phyloP scores from a whole-genome alignment of 2,797 vertebrate species.

The Chaetophractus vellerosus region DNA sequence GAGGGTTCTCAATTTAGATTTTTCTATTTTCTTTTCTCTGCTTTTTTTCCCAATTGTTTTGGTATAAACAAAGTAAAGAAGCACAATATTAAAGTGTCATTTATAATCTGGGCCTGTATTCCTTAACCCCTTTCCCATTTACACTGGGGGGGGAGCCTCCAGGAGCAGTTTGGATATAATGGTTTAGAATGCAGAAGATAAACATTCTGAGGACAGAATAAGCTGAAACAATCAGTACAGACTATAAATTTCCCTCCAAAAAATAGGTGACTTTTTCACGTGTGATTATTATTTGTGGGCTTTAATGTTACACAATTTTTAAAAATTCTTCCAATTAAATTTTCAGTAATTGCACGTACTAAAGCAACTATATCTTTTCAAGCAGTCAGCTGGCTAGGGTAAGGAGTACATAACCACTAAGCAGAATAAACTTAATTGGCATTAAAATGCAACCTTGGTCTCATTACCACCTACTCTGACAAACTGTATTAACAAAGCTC shows the following conservation, averaged over 20 bases:
- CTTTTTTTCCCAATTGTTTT: constrained; percentile 48
- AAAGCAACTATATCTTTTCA: constrained; percentile 45
- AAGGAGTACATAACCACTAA: constrained; percentile 23
- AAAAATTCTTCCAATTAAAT: constrained; percentile 21
- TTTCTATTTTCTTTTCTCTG: no score
- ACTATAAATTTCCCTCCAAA: not conserved
- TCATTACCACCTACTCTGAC: not conserved
- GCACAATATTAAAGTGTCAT: not conserved
- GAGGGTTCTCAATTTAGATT: constrained; percentile 20
- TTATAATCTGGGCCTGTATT: constrained; percentile 1
- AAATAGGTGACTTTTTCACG: constrained; percentile 49
- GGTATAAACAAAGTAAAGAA: constrained; percentile 44
- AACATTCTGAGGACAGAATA: constrained; percentile 52
- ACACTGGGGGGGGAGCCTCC: not conserved
- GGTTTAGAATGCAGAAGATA: constrained; percentile 51
- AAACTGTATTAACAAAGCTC: not conserved
- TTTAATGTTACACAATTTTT: constrained; percentile 56
- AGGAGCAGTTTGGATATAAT: constrained; percentile 10
- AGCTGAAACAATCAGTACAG: not conserved
- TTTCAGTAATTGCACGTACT: constrained; percentile 52
- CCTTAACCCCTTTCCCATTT: constrained; percentile 49
- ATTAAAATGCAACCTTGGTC: constrained; percentile 21
- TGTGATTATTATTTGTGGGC: constrained; percentile 31
- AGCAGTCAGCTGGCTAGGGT: not conserved
- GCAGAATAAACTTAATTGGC: not conserved